Percentiles rank a stretch among this genome's conserved stretches.
phyloP scores from a whole-genome alignment of 2,888 invertebrate species.

The Xestia xanthographa region DNA sequence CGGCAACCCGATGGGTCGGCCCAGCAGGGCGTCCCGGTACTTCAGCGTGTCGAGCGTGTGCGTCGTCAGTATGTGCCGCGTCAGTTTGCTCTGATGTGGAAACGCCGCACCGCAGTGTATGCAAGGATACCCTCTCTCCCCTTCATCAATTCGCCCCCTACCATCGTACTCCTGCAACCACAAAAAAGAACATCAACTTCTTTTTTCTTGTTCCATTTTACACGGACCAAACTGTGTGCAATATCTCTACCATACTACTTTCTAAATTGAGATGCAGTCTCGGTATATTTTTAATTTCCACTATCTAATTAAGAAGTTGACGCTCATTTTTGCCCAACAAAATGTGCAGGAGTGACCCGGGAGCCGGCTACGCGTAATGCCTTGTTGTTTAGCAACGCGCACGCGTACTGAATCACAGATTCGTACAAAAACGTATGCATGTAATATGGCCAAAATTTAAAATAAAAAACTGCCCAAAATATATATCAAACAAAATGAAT shows the following conservation, averaged over 20 bases:
- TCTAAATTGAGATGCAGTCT: conserved; percentile 90
- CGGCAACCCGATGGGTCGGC: conserved; percentile 83
- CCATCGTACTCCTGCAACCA: conserved; percentile 98
- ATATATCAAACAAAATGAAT: conserved; percentile 89
- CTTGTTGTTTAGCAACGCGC: conserved; percentile 87
- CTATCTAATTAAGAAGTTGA: conserved; percentile 94
- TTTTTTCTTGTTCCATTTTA: conserved; percentile 91
- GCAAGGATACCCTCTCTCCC: conserved; percentile 93
- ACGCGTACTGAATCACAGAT: conserved; percentile 84
- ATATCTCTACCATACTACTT: conserved; percentile 89
- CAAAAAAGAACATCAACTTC: conserved; percentile 96
- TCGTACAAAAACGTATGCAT: conserved; percentile 84
- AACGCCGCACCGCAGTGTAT: conserved; percentile 97
- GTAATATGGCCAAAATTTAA: conserved; percentile 87
- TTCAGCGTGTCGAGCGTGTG: conserved; percentile 97
- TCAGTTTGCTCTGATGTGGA: conserved; percentile 97
- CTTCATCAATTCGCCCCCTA: conserved; percentile 88
- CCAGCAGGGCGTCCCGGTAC: conserved; percentile 93
- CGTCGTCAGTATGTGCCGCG: conserved; percentile 96
- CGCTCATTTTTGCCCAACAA: conserved; percentile 95
- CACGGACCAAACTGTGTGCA: conserved; percentile 88
- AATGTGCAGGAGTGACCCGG: conserved; percentile 90
- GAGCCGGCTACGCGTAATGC: conserved; percentile 87
- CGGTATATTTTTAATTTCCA: conserved; percentile 83
- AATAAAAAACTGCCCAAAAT: conserved; percentile 87